Percentiles rank a stretch among this genome's conserved stretches.
phyloP scores from a whole-genome alignment of 2,113 vertebrate species.

The Phrynosoma platyrhinos region DNA sequence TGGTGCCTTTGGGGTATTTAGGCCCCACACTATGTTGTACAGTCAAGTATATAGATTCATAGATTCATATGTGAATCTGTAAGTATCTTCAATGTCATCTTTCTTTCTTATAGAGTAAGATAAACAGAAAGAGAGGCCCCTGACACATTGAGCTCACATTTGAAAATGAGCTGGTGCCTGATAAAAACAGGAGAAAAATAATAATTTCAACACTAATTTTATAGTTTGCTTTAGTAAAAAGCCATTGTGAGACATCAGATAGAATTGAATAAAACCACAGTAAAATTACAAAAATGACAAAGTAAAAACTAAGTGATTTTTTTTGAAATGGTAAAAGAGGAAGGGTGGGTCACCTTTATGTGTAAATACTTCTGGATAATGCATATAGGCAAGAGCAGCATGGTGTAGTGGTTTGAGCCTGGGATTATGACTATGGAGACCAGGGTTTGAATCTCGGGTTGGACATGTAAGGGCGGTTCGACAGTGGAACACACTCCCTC shows the following conservation, averaged over 20 bases:
- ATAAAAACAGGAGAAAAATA: neutral
- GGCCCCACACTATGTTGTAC: too few relatives aligned
- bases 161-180: neutral
- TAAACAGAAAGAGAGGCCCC: neutral
- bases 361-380: too few relatives aligned
- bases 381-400: too few relatives aligned
- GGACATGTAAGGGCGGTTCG: too few relatives aligned
- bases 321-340: neutral
- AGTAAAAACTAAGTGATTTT: neutral
- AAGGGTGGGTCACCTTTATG: neutral
- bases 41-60: too few relatives aligned
- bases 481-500: too few relatives aligned
- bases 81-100: too few relatives aligned
- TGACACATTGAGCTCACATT: neutral
- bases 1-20: too few relatives aligned
- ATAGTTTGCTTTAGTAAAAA: neutral
- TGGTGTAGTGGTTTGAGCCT: too few relatives aligned
- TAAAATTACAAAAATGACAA: neutral
- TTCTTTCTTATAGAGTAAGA: neutral
- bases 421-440: too few relatives aligned
- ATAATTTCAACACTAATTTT: neutral
- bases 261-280: neutral
- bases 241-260: neutral
- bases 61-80: too few relatives aligned
- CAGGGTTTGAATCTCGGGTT: too few relatives aligned